Evolutionary conservation across 2,113 vertebrate species (phyloP), one percentile per base, ranked within the genome.

Genomic region (Gymnocephalus cernua): DNA sequence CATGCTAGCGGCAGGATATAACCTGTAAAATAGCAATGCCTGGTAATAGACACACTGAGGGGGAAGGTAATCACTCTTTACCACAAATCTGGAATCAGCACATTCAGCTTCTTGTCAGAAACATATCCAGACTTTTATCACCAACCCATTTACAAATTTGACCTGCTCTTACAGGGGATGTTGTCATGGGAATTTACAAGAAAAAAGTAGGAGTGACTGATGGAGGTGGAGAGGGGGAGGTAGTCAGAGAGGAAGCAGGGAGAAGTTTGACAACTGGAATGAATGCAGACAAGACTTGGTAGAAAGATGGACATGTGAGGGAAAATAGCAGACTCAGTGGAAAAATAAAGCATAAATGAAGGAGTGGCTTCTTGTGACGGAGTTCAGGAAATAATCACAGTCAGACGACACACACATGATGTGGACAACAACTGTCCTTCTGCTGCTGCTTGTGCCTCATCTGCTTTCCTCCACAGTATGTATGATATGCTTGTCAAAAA

Each of bases 1-100:
- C 80, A 93, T 94, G 90, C 77, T 35, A 58, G 56, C 35, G 76
- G 82, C 94, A 93, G 91, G 91, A 94, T 91, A 79, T 87, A 90
- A 91, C 84, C 91, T 77, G 82, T 88, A 92, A 93, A 92, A 87
- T 64, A 88, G 84, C 73, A 86, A 82, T 75, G 67, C 27, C 79
- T 79, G 77, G 61, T 73, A 85, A 92, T 77, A 83, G 72, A 85
- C 63, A 38, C 57, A 23, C 25, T 50, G 41, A 79, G 54, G 66
- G 66, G 57, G 66, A 47, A 76, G 80, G 47, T 83, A 86, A 85
- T 86, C 77, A 71, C 70, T 73, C 63, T 47, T 71, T 25, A 54
- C 75, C 83, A 85, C 83, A 82, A 50, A 69, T n/a, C 35, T 70
- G 61, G 57, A 65, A 66, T 67, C 82, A 73, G 91, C 87, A 88